Base-by-base conservation (phyloP, 2,888 invertebrate species). In the Lepidocyrtoides sp. region DNA sequence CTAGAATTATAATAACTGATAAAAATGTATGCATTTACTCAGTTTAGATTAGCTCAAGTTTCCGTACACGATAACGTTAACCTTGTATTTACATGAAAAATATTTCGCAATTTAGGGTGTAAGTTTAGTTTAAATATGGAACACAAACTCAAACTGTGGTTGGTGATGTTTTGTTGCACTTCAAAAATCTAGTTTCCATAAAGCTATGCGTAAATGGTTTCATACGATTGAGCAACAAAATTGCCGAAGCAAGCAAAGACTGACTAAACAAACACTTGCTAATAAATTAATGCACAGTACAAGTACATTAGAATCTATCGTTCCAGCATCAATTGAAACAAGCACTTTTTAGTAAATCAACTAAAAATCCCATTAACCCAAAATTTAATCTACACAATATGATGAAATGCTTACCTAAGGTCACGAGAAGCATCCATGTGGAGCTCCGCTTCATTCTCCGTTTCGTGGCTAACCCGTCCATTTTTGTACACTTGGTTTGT, bases 341-440 rank as follows among this genome's bases (percentile, higher is more conserved):
- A 17, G 54, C 54, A 10, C n/a, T 48, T 7, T 10, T 48, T n/a
- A n/a, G 36, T 36, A 4, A 36, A 36, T 36, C n/a, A n/a, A n/a
- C n/a, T n/a, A n/a, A n/a, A 36, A 4, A 48, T 48, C 4, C 54
- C n/a, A 54, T 54, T 54, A 54, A 60, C 23, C 1, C 10, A 36
- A 36, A 60, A 54, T 60, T 26, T 36, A 69, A 69, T 36, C 1
- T n/a, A 14, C 4, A 44, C n/a, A 29, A 54, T 7, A 60, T n/a
- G 36, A 26, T 66, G 20, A n/a, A 2, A 3, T 36, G 12, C 86
- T 86, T 86, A 86, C 86, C 86, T 41, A 86, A 86, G 60, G 86
- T 32, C 29, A 86, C 7, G 14, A 86, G 60, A 44, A 77, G 41
- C 86, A 14, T 77, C 86, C 86, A 86, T 14, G 86, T 60, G 48